Percentiles rank a stretch among this genome's conserved stretches.
phyloP scores from a whole-genome alignment of 2,888 invertebrate genomes.

The Branchipolynoe longqiensis region DNA sequence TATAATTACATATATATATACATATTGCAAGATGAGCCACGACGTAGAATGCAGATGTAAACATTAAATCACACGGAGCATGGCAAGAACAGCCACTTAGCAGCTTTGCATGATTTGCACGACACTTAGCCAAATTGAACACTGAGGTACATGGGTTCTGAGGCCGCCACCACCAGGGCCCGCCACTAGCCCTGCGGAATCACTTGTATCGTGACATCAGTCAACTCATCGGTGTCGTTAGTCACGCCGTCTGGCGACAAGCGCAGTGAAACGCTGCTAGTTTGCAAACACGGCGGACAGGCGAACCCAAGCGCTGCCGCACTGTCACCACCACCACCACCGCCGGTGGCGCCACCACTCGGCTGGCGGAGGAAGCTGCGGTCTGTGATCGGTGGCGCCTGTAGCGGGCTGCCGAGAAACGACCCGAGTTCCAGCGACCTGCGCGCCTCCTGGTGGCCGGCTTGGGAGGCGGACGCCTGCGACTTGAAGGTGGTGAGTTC shows the following conservation, averaged over 20 bases:
- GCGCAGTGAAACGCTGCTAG: background rate
- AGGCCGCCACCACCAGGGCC: no score
- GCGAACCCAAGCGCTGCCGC: no score
- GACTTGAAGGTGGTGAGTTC: slow-evolving; percentile 49
- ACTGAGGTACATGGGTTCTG: no score
- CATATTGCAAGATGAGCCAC: no score
- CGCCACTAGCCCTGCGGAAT: slow-evolving; percentile 29
- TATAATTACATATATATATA: no score
- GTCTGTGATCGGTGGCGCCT: background rate
- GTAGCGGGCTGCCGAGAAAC: slow-evolving; percentile 19
- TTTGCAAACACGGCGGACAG: slow-evolving; percentile 4
- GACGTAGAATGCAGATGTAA: no score
- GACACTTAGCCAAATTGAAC: no score
- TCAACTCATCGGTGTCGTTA: slow-evolving; percentile 12
- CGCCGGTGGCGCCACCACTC: background rate
- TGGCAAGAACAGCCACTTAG: no score
- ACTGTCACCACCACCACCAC: background rate
- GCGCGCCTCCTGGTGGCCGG: background rate
- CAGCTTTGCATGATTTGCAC: no score
- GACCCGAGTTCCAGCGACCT: slow-evolving; percentile 32
- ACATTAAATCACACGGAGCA: no score
- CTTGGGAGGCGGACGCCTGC: background rate
- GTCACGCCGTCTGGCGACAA: background rate
- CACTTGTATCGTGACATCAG: slow-evolving; percentile 24
- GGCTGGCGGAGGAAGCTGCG: background rate